Percentiles rank a stretch among this genome's conserved stretches.
Conservation (phyloP, 2,113 vertebrate species). For the Zosterops japonicus region DNA sequence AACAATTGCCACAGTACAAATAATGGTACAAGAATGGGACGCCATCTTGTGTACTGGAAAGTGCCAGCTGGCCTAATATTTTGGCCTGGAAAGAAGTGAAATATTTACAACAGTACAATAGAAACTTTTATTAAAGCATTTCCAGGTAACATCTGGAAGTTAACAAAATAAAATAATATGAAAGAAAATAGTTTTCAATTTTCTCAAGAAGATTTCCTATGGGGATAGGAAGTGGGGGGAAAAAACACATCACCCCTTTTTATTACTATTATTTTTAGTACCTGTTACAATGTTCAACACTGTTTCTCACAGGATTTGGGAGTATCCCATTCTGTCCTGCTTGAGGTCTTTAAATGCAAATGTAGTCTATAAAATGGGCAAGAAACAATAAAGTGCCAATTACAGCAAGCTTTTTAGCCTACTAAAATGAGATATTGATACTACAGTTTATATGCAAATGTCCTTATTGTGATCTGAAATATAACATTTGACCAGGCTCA, state of each 20-base stretch:
- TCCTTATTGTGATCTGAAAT: slow-evolving; percentile 51
- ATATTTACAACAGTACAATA: background rate
- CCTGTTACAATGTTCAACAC: background rate
- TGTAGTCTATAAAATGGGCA: background rate
- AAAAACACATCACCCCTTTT: background rate
- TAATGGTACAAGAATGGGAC: background rate
- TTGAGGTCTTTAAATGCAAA: slow-evolving; percentile 6
- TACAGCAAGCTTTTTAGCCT: slow-evolving; percentile 6
- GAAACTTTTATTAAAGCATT: background rate
- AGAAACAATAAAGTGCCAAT: slow-evolving; percentile 15
- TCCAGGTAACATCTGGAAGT: background rate
- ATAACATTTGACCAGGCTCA: slow-evolving; percentile 47
- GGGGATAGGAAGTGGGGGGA: background rate
- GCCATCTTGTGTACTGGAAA: background rate
- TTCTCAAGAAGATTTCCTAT: background rate
- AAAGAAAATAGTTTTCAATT: background rate
- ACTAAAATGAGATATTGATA: slow-evolving; percentile 55
- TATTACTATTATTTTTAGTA: background rate
- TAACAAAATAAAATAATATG: background rate
- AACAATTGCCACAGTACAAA: background rate
- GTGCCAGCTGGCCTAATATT: background rate
- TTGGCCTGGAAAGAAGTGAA: background rate
- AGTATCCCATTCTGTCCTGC: background rate
- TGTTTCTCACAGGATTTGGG: background rate
- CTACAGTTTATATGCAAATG: slow-evolving; percentile 60